Conservation (phyloP, 2,797 vertebrate species). For the Diceros bicornis region DNA sequence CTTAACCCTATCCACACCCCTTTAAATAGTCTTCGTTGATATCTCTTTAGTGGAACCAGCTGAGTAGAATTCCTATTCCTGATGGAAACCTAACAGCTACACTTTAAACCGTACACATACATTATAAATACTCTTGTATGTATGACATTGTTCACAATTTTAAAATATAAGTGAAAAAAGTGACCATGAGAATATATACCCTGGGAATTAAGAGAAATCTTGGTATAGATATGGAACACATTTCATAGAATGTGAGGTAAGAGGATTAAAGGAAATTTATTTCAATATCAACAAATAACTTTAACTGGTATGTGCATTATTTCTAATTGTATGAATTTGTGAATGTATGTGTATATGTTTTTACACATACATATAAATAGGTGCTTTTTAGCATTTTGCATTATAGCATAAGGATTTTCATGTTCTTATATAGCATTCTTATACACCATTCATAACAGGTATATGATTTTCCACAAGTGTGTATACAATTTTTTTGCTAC, state of each 20-base stretch:
- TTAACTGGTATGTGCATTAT: constrained; percentile 4
- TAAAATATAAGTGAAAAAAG: constrained; percentile 59
- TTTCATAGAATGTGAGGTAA: not conserved
- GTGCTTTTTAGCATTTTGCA: constrained; percentile 12
- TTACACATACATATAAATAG: not conserved
- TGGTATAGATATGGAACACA: not conserved
- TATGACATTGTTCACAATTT: constrained; percentile 8
- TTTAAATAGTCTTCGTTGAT: constrained; percentile 16
- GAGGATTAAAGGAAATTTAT: constrained; percentile 38
- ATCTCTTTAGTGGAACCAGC: not conserved
- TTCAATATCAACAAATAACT: constrained; percentile 16
- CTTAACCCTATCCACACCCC: not conserved
- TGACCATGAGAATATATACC: constrained; percentile 31
- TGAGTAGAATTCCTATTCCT: constrained; percentile 19
- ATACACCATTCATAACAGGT: constrained; percentile 8
- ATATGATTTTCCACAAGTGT: constrained; percentile 18
- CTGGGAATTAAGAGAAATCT: constrained; percentile 13
- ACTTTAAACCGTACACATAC: not conserved
- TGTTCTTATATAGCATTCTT: constrained; percentile 20
- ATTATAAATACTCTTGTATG: constrained; percentile 8
- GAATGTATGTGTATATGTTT: not conserved
- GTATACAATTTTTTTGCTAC: constrained; percentile 23
- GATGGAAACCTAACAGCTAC: not conserved
- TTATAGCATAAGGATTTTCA: constrained; percentile 40
- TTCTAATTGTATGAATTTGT: constrained; percentile 46